These are phyloP conservation scores for Maniola hyperantus DNA, from an alignment of 2,888 invertebrate genomes.

Conservation along the genomic window DNA sequence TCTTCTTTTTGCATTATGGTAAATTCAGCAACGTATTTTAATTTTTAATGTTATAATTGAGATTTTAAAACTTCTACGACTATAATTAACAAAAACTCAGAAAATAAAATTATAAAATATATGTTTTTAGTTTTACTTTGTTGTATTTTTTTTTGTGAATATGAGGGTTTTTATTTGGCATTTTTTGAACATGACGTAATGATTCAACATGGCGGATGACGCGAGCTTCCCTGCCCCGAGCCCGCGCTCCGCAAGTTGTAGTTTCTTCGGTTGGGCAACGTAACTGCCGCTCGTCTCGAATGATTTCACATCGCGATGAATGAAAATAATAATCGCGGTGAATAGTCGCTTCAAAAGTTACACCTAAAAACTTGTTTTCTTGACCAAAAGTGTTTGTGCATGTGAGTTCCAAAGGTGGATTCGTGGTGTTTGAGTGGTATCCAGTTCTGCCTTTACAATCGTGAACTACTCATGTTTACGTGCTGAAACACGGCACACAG, in stretches of 20 bases:
- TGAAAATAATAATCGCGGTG: slow-evolving; percentile 65
- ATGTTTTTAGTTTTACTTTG: neutral
- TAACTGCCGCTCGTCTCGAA: slow-evolving; percentile 65
- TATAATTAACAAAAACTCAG: too few species aligned
- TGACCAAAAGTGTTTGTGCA: slow-evolving; percentile 57
- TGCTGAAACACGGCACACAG: slow-evolving; percentile 64
- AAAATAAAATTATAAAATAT: neutral
- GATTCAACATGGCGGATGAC: slow-evolving; percentile 80
- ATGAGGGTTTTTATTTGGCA: slow-evolving; percentile 10
- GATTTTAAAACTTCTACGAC: too few species aligned
- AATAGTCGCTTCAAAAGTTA: slow-evolving; percentile 52
- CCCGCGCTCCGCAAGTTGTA: slow-evolving; percentile 48
- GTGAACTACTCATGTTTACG: slow-evolving; percentile 77
- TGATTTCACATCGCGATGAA: slow-evolving; percentile 75
- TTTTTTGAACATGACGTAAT: slow-evolving; percentile 68
- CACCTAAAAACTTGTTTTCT: slow-evolving; percentile 58
- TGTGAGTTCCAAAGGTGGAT: slow-evolving; percentile 44
- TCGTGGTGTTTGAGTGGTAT: slow-evolving; percentile 52
- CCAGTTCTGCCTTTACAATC: slow-evolving; percentile 72
- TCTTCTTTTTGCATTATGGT: slow-evolving; percentile 3
- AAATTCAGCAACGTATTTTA: too few species aligned
- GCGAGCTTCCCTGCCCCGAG: slow-evolving; percentile 68
- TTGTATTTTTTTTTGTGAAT: neutral
- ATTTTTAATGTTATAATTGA: too few species aligned
- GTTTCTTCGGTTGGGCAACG: slow-evolving; percentile 60